phyloP scores from a whole-genome alignment of 2,797 vertebrate genomes.

The Furcifer pardalis region DNA sequence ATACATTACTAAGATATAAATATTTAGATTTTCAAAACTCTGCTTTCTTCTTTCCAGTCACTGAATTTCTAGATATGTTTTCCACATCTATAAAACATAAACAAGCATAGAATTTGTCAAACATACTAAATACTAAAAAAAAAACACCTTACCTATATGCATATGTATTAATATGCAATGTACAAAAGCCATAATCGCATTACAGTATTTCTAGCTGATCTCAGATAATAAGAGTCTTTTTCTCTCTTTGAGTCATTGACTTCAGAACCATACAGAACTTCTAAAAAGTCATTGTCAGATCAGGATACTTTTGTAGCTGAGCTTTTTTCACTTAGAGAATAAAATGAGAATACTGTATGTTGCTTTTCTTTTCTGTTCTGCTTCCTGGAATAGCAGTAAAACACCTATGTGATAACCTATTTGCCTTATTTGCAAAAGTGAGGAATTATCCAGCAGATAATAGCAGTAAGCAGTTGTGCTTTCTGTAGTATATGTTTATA shows the following conservation, averaged over 20 bases:
- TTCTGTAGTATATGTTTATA: constrained; percentile 17
- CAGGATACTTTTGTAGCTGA: neutral
- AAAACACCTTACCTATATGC: neutral
- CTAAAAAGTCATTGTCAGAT: neutral
- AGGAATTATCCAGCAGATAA: neutral
- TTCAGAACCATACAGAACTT: neutral
- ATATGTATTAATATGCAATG: neutral
- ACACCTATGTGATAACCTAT: neutral
- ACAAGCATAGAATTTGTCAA: neutral
- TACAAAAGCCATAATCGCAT: neutral
- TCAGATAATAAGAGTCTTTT: neutral
- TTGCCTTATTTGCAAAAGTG: neutral
- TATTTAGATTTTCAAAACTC: neutral
- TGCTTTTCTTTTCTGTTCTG: neutral
- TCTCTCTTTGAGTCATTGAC: neutral
- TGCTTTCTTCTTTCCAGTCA: neutral
- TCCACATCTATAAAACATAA: neutral
- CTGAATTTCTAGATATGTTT: neutral
- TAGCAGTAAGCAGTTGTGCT: neutral
- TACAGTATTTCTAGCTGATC: neutral
- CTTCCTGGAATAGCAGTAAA: neutral
- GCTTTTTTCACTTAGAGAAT: neutral
- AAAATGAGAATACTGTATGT: neutral
- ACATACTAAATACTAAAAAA: neutral
- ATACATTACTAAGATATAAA: neutral